Evolutionary conservation across 1,140 invertebrate genomes (phyloP), one percentile per base, ranked within the genome.

Genomic region (Sarcophaga peregrina): DNA sequence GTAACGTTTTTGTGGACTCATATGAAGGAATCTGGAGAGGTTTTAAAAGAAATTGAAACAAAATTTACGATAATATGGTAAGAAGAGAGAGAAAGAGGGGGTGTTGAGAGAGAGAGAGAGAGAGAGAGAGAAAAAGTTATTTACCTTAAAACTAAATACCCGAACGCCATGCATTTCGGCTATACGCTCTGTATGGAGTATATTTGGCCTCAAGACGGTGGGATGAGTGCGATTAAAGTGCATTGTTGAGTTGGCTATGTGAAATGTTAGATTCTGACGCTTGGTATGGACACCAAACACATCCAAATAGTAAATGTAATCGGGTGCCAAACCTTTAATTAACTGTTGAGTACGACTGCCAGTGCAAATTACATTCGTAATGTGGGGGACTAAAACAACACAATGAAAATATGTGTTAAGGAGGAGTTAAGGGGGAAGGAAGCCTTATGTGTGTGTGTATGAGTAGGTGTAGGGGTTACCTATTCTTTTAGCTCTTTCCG

Each of bases 101-200:
- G 25, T 2, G 25, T 2, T 37, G n/a, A n/a, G n/a, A n/a, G n/a
- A n/a, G 25, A 37, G 25, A 37, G 25, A 37, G 25, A 37, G 7
- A 8, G 15, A 7, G 8, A n/a, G 47, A 47, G 3, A 76, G 8
- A 15, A 17, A 45, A 25, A 10, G 25, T 73, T 73, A 25, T 47
- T 80, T 68, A 90, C 89, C 85, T 90, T 90, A 83, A 85, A 90
- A 84, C 88, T 90, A 80, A 89, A 90, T 15, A 89, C 87, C 81
- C 87, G 86, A 3, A 86, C 86, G 1, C 87, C 87, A 52, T 88
- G 86, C 81, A 88, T 80, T 0, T 87, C 89, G 0, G 87, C 85
- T 37, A 90, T 89, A 84, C 88, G 88, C 4, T 86, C 86, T 68
- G 87, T 84, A 13, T 84, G 82, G 6, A 90, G 81, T 0, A 83